Conservation (phyloP, 2,113 vertebrate species). For the Lynx canadensis region DNA sequence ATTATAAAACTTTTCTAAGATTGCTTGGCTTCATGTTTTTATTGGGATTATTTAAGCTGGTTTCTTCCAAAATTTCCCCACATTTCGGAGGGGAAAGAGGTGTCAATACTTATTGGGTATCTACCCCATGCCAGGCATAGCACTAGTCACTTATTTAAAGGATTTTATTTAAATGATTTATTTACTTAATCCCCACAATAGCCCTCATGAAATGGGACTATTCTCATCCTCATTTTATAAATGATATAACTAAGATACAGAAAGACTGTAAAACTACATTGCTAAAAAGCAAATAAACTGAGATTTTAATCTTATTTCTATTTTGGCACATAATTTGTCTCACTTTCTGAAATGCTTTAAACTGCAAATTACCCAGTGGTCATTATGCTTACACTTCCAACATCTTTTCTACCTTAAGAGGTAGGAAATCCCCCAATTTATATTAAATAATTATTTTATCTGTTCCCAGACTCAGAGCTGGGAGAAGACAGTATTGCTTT, state of each 20-base stretch:
- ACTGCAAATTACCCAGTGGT: constrained; percentile 22
- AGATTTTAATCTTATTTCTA: not conserved
- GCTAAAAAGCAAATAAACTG: constrained; percentile 29
- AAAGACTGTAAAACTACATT: constrained; percentile 20
- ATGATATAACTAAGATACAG: not conserved
- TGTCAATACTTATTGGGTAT: not conserved
- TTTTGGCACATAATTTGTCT: not conserved
- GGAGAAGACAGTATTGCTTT: not conserved
- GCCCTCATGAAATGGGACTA: not conserved
- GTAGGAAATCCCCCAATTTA: not conserved
- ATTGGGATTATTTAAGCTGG: not conserved
- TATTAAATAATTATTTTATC: constrained; percentile 37
- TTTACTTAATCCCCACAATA: not conserved
- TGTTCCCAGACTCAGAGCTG: not conserved
- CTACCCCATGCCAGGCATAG: not conserved
- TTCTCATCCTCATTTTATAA: constrained; percentile 19
- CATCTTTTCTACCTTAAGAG: constrained; percentile 20
- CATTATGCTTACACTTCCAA: not conserved
- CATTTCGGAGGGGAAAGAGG: not conserved
- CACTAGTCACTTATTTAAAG: not conserved
- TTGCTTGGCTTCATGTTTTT: not conserved
- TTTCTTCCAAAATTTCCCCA: not conserved
- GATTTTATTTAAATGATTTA: not conserved
- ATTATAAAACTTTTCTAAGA: not conserved
- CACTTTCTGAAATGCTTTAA: constrained; percentile 15